Percentiles rank a stretch among this genome's conserved stretches.
phyloP scores from a whole-genome alignment of 1,140 invertebrate species.

The Sarcophaga bullata region DNA sequence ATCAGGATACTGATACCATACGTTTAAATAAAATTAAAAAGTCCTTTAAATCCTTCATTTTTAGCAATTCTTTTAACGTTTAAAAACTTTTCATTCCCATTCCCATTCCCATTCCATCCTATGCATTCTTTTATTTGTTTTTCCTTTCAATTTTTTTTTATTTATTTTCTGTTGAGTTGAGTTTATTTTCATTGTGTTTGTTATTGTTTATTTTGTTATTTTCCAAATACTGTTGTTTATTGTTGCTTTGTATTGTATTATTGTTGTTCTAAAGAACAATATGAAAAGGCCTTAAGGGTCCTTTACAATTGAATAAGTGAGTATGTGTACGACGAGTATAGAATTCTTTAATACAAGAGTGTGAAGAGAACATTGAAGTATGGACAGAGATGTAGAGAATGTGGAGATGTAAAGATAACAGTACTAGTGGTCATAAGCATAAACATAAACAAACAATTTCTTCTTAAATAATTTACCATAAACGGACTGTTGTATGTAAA shows the following conservation, averaged over 20 bases:
- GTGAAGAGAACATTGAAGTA: too few relatives aligned
- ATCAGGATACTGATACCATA: too few relatives aligned
- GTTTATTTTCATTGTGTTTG: background rate
- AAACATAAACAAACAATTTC: too few relatives aligned
- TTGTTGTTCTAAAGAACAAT: background rate
- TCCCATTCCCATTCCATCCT: background rate
- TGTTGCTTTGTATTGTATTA: background rate
- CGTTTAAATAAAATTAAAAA: too few relatives aligned
- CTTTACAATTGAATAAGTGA: slow-evolving; percentile 24
- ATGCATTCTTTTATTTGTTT: background rate
- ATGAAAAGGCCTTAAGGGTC: slow-evolving; percentile 22
- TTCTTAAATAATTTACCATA: too few relatives aligned
- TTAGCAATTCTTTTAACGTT: too few relatives aligned
- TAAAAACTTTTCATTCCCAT: background rate
- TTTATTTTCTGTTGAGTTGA: background rate
- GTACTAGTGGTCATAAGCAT: too few relatives aligned
- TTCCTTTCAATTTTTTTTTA: background rate
- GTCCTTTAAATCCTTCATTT: too few relatives aligned
- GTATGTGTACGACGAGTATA: background rate
- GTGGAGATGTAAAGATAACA: too few relatives aligned
- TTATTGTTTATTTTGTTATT: background rate
- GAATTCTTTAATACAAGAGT: background rate
- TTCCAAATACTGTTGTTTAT: background rate
- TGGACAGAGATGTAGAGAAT: too few relatives aligned
- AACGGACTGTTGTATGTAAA: too few relatives aligned